Evolutionary conservation across 1,140 invertebrate genomes (phyloP).

Genomic region (Muscidifurax raptorellus): DNA sequence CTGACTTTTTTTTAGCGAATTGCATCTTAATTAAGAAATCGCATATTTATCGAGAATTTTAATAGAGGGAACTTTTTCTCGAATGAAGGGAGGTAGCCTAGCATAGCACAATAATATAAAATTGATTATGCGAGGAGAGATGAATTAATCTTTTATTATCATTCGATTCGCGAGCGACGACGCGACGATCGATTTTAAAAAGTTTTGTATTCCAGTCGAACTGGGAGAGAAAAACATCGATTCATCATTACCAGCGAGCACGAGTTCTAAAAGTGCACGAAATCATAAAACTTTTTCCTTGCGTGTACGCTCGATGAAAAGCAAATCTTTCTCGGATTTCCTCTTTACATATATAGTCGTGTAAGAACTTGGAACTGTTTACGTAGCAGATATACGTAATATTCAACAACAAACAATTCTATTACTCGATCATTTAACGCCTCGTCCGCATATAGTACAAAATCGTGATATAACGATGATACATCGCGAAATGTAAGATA

Average conservation of each 20-base stretch:
- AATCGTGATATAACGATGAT: no score
- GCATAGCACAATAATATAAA: neutral
- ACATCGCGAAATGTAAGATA: no score
- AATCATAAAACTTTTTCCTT: conserved; percentile 9
- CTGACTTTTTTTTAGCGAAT: neutral
- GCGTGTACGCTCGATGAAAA: neutral
- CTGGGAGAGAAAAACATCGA: neutral
- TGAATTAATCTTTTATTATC: neutral
- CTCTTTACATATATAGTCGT: no score
- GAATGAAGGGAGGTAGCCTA: no score
- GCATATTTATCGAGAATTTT: no score
- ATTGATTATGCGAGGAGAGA: neutral
- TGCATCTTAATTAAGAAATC: neutral
- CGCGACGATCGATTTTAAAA: neutral
- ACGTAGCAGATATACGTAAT: no score
- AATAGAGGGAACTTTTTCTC: no score
- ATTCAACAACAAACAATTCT: no score
- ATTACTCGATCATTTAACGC: neutral
- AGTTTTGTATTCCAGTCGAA: neutral
- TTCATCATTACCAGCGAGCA: neutral
- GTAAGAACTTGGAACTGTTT: no score
- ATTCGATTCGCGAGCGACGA: neutral
- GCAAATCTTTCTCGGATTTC: neutral
- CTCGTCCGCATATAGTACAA: no score
- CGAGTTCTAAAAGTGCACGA: neutral